Conservation (phyloP, 2,888 invertebrate species). For the Hoplodrina ambigua region DNA sequence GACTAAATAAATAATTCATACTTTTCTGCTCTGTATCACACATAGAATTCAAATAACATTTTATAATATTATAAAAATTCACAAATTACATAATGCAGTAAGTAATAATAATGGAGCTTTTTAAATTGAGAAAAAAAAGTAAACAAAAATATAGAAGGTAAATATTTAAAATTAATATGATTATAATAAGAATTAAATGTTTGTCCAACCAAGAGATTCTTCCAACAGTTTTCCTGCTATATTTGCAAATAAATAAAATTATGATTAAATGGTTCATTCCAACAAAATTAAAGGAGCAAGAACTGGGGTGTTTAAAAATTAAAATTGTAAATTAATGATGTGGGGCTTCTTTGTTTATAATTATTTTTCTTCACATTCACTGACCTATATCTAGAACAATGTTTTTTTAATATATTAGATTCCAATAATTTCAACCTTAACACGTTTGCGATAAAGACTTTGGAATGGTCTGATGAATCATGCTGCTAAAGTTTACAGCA, state of each 20-base stretch:
- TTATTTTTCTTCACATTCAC: slow-evolving; percentile 55
- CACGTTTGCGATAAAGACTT: slow-evolving; percentile 60
- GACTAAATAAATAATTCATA: slow-evolving; percentile 51
- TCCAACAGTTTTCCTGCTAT: slow-evolving; percentile 31
- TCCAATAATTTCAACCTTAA: slow-evolving; percentile 58
- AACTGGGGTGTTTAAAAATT: neutral
- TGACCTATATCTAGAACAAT: slow-evolving; percentile 61
- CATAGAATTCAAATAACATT: slow-evolving; percentile 26
- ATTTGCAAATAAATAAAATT: slow-evolving; percentile 15
- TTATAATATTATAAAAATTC: slow-evolving; percentile 5
- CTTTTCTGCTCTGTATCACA: slow-evolving; percentile 31
- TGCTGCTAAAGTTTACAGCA: slow-evolving; percentile 80
- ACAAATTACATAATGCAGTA: slow-evolving; percentile 10
- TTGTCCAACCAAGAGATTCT: neutral
- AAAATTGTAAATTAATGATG: neutral
- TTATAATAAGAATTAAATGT: slow-evolving; percentile 2
- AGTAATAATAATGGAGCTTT: neutral
- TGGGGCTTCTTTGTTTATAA: slow-evolving; percentile 40
- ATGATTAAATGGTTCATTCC: neutral
- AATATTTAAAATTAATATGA: neutral
- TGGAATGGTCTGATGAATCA: slow-evolving; percentile 79
- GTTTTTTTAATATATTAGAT: slow-evolving; percentile 46
- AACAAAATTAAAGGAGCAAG: neutral
- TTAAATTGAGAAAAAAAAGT: neutral
- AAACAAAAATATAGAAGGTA: neutral